A percentile compares a stretch with the other conserved stretches of the same genome.
phyloP scores from a whole-genome alignment of 2,797 vertebrate species.

The Cetoscarus ocellatus region DNA sequence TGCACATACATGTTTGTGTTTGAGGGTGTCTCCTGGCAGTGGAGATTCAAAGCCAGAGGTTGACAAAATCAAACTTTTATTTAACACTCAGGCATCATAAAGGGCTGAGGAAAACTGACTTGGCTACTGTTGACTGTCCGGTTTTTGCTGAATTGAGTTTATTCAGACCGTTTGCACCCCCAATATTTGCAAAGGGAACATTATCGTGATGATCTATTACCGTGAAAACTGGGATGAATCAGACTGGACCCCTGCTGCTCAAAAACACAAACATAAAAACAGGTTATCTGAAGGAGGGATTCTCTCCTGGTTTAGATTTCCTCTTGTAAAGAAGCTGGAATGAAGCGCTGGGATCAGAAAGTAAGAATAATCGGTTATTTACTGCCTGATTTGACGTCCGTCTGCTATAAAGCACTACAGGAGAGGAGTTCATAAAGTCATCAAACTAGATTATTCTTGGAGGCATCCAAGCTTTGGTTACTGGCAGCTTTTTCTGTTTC shows the following conservation, averaged over 20 bases:
- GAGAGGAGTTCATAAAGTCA: constrained; percentile 56
- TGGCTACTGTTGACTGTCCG: constrained; percentile 2
- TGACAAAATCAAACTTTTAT: neutral
- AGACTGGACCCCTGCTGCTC: constrained; percentile 2
- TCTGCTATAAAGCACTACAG: constrained; percentile 33
- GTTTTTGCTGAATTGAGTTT: constrained; percentile 37
- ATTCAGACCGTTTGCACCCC: constrained; percentile 29
- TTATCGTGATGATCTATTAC: constrained; percentile 49
- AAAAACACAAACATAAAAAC: constrained; percentile 27
- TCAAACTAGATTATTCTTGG: constrained; percentile 45
- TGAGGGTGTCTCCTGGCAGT: neutral
- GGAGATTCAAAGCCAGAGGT: neutral
- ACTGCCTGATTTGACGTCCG: constrained; percentile 40
- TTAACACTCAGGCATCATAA: neutral
- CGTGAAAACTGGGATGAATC: constrained; percentile 26
- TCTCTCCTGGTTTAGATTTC: constrained; percentile 54
- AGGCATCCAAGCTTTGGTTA: constrained; percentile 18
- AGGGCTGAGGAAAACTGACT: constrained; percentile 1
- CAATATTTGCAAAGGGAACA: constrained; percentile 34
- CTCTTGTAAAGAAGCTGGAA: constrained; percentile 26
- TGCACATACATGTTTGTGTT: neutral
- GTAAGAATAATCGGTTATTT: constrained; percentile 63
- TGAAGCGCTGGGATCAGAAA: constrained; percentile 26
- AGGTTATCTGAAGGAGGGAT: constrained; percentile 12
- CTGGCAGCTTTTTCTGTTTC: neutral